Percentiles rank a stretch among this genome's conserved stretches.
Evolutionary conservation across 2,888 invertebrate species (phyloP).

Genomic region (Drosophila antonietae): DNA sequence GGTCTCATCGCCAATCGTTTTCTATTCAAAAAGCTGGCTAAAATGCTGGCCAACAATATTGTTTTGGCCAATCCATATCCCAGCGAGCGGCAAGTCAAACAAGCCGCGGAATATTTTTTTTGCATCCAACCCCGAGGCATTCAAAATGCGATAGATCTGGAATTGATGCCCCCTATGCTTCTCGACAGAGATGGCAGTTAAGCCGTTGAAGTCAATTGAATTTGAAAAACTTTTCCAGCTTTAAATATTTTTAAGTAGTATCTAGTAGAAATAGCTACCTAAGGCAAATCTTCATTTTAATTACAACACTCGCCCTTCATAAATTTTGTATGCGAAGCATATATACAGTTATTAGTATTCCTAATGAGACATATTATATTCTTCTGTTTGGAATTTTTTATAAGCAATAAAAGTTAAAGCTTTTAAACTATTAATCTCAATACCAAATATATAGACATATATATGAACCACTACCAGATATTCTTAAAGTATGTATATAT

Average conservation of each 20-base stretch:
- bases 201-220: not conserved
- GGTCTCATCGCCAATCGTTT: conserved; percentile 82
- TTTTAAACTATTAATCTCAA: conserved; percentile 12
- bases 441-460: not conserved
- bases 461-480: too few relatives aligned
- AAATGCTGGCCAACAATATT: conserved; percentile 74
- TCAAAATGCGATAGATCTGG: conserved; percentile 68
- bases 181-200: conserved; percentile 42
- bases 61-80: conserved; percentile 81
- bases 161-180: conserved; percentile 54
- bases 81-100: conserved; percentile 72
- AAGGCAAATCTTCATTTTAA: conserved; percentile 1
- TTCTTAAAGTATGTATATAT: not conserved
- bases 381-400: not conserved
- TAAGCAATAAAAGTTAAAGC: conserved; percentile 29
- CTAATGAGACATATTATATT: conserved; percentile 19
- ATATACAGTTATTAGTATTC: conserved; percentile 17
- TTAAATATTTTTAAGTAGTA: not conserved
- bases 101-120: conserved; percentile 78
- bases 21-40: conserved; percentile 82
- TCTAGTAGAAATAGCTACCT: not conserved
- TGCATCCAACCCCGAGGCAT: conserved; percentile 74
- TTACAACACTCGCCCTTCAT: not conserved
- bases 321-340: not conserved
- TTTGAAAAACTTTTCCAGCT: not conserved